Percentiles rank a stretch among this genome's conserved stretches.
These are phyloP conservation scores for Eristalis arbustorum DNA, from an alignment of 2,888 invertebrate species.

Conservation along the genomic window DNA sequence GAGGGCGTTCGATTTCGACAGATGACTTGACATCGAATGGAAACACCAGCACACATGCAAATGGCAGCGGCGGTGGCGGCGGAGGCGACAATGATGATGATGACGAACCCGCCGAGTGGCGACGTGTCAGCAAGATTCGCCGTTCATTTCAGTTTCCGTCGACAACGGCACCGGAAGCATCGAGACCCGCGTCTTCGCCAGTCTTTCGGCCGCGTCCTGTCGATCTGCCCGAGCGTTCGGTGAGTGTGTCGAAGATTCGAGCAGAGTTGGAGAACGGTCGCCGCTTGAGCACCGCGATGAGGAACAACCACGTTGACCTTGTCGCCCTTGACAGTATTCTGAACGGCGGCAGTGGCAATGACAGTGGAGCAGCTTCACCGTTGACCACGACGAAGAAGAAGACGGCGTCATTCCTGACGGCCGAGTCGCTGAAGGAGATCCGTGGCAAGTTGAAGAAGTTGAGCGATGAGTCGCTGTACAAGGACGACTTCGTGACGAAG, in stretches of 20 bases:
- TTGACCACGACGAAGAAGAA: slow-evolving; percentile 72
- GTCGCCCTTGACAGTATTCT: slow-evolving; percentile 82
- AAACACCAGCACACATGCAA: slow-evolving; percentile 72
- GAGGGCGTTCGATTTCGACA: slow-evolving; percentile 80
- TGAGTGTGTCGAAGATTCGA: slow-evolving; percentile 82
- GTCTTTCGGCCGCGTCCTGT: slow-evolving; percentile 73
- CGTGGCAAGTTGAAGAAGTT: slow-evolving; percentile 82
- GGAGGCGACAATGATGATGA: slow-evolving; percentile 73
- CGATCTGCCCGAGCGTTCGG: slow-evolving; percentile 81
- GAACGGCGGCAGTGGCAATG: slow-evolving; percentile 71
- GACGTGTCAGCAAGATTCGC: slow-evolving; percentile 84
- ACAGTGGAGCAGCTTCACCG: slow-evolving; percentile 64
- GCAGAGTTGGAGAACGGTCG: slow-evolving; percentile 82
- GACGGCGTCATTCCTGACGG: slow-evolving; percentile 81
- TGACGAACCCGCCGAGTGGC: slow-evolving; percentile 84
- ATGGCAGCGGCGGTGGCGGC: slow-evolving; percentile 79
- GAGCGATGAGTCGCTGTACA: slow-evolving; percentile 81
- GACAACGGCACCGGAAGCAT: slow-evolving; percentile 72
- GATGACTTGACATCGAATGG: slow-evolving; percentile 81
- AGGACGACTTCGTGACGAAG: slow-evolving; percentile 77
- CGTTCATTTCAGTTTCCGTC: slow-evolving; percentile 86
- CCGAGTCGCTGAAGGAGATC: slow-evolving; percentile 83
- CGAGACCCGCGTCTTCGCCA: slow-evolving; percentile 63
- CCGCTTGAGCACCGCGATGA: slow-evolving; percentile 81
- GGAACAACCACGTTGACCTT: slow-evolving; percentile 82